These are phyloP conservation scores for Stichopus chloronotus DNA, from an alignment of 35 echinoderm and acorn worm genomes.

Conservation along the genomic window DNA sequence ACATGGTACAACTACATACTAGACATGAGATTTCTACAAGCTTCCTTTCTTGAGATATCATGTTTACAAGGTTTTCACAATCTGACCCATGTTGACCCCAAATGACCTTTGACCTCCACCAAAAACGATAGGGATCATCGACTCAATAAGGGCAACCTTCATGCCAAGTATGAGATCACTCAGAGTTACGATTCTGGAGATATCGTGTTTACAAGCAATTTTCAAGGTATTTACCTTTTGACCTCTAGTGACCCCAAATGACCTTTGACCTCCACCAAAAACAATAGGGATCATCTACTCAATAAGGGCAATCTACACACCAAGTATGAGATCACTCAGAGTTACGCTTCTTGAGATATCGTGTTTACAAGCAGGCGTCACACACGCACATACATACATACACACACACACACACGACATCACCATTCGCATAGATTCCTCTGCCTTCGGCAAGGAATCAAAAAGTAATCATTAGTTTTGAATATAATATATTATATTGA, in stretches of 20 bases:
- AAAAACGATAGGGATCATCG: not conserved
- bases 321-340: not conserved
- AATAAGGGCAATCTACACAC: not conserved
- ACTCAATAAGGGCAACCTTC: not conserved
- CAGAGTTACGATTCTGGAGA: not conserved
- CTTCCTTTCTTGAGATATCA: not conserved
- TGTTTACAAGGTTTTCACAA: not conserved
- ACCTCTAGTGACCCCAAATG: not conserved
- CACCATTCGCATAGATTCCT: too few species aligned
- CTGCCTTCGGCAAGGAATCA: too few species aligned
- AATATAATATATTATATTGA: too few species aligned
- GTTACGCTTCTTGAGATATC: not conserved
- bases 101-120: not conserved
- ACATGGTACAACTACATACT: not conserved
- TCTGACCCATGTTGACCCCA: not conserved
- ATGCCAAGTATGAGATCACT: not conserved
- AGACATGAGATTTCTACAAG: not conserved
- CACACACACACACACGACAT: too few species aligned
- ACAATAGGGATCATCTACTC: not conserved
- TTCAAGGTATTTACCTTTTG: too few species aligned
- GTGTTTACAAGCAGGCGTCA: too few species aligned
- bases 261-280: conserved; percentile 17
- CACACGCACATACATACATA: too few species aligned
- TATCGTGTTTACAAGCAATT: too few species aligned
- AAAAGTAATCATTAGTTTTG: too few species aligned